Conservation (phyloP, 2,113 vertebrate species). For the Labeo catla region DNA sequence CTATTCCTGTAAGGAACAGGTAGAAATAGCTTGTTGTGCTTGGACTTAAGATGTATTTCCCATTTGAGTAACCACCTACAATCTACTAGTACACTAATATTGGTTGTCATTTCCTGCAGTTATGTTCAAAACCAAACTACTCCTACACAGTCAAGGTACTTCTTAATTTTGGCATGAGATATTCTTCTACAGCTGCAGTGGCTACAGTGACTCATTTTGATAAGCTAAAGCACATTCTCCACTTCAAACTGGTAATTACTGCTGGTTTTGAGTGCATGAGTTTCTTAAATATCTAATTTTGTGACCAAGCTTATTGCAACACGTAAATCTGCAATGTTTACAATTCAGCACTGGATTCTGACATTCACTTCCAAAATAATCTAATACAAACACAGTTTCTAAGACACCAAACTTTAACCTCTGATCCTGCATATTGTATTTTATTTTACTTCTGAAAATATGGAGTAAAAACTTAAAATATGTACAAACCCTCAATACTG, state of each 20-base stretch:
- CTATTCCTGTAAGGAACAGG: not conserved
- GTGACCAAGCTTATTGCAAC: not conserved
- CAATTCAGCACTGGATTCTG: not conserved
- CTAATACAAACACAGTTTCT: not conserved
- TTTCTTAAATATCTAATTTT: not conserved
- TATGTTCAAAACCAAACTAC: not conserved
- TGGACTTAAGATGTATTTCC: not conserved
- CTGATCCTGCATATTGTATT: not conserved
- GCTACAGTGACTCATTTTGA: not conserved
- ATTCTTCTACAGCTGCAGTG: not conserved
- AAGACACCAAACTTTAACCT: not conserved
- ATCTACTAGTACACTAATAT: not conserved
- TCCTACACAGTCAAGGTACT: not conserved
- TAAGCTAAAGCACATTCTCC: not conserved
- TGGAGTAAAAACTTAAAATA: not conserved
- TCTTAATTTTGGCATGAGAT: not conserved
- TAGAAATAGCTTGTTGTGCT: not conserved
- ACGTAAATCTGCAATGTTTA: not conserved
- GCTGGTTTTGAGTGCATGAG: not conserved
- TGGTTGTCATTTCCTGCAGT: not conserved
- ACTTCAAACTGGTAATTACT: not conserved
- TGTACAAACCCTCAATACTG: slow-evolving; percentile 83
- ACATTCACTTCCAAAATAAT: not conserved
- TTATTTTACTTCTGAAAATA: not conserved
- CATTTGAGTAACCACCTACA: not conserved